Evolutionary conservation across 2,113 vertebrate genomes (phyloP).

Genomic region (Peromyscus polionotus): DNA sequence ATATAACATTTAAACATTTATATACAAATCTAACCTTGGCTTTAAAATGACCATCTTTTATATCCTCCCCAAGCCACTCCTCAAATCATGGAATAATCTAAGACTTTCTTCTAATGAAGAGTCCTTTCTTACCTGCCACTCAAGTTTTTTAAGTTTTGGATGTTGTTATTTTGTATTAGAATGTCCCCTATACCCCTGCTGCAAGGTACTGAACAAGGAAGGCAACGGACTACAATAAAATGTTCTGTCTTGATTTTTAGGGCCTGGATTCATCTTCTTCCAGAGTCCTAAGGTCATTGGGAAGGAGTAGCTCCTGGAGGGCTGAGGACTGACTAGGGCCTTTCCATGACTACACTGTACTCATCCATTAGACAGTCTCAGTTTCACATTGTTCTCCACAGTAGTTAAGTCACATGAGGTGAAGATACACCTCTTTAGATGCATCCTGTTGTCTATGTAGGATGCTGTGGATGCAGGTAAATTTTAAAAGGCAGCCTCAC

Average conservation of each 20-base stretch:
- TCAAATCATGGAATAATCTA: not conserved
- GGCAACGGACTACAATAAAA: not conserved
- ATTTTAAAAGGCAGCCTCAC: not conserved
- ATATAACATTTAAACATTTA: not conserved
- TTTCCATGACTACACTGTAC: not conserved
- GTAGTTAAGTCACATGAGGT: not conserved
- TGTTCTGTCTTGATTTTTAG: not conserved
- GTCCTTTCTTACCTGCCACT: not conserved
- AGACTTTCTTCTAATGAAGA: not conserved
- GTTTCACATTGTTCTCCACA: not conserved
- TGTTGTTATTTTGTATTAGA: not conserved
- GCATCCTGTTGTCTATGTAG: not conserved
- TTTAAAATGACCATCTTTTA: slow-evolving; percentile 23
- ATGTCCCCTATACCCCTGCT: not conserved
- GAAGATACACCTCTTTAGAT: not conserved
- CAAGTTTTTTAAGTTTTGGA: not conserved
- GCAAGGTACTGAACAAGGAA: not conserved
- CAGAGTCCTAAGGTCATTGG: not conserved
- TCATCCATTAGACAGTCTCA: not conserved
- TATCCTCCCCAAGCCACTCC: not conserved
- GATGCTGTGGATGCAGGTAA: not conserved
- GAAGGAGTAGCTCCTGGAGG: not conserved
- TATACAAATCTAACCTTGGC: slow-evolving; percentile 30
- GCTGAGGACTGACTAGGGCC: not conserved
- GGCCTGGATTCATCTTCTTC: not conserved